phyloP scores from a whole-genome alignment of 2,113 vertebrate species.

The Indri indri region DNA sequence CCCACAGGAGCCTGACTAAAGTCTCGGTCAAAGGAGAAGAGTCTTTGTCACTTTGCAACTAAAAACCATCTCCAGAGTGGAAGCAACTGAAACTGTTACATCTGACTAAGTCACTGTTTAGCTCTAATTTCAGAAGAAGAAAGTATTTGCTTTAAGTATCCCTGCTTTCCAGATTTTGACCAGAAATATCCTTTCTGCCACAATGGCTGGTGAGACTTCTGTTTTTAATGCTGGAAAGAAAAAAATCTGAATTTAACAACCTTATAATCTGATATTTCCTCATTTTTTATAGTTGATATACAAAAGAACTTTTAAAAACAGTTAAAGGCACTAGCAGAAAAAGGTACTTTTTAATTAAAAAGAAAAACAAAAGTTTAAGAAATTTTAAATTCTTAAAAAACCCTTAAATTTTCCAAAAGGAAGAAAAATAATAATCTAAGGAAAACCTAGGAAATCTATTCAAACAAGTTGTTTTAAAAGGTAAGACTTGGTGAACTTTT shows the following conservation, averaged over 20 bases:
- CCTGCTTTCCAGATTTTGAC: not conserved
- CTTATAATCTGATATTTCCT: not conserved
- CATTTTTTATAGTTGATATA: slow-evolving; percentile 21
- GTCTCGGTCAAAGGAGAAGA: not conserved
- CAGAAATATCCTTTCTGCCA: slow-evolving; percentile 12
- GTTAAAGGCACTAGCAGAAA: not conserved
- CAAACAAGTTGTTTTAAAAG: slow-evolving; percentile 17
- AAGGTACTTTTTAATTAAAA: not conserved
- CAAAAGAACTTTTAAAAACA: not conserved
- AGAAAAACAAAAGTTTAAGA: not conserved
- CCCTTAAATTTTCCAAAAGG: not conserved
- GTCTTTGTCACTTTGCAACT: not conserved
- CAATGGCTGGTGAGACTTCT: not conserved
- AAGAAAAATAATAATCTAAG: slow-evolving; percentile 14
- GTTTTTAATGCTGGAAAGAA: not conserved
- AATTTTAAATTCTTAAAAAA: not conserved
- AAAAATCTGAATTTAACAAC: not conserved
- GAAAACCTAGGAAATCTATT: not conserved
- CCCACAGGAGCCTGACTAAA: not conserved
- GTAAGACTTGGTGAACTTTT: not conserved
- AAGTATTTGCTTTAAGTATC: not conserved
- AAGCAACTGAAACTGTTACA: not conserved
- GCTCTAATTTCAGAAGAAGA: not conserved
- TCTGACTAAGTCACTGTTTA: not conserved
- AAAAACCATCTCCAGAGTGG: not conserved